These are phyloP conservation scores for Saccopteryx bilineata DNA, from an alignment of 2,113 vertebrate species.

Conservation along the genomic window DNA sequence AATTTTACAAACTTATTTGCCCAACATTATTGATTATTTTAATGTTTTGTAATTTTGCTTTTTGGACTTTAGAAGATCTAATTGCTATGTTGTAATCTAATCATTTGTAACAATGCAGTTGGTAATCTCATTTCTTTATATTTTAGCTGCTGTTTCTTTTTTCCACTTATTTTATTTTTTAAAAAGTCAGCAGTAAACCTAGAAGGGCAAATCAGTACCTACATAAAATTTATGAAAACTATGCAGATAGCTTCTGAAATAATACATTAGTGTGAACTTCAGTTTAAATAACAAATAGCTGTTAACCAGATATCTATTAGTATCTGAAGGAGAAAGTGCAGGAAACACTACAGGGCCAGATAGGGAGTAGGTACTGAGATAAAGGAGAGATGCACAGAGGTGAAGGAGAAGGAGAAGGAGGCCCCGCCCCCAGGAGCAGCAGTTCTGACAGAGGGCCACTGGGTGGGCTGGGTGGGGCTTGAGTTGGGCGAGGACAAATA, in stretches of 20 bases:
- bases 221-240: background rate
- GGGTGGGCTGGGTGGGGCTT: background rate
- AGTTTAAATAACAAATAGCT: background rate
- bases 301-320: background rate
- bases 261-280: background rate
- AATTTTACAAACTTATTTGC: too few species aligned
- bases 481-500: background rate
- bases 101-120: background rate
- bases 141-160: slow-evolving; percentile 19
- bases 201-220: background rate
- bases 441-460: background rate
- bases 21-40: slow-evolving; percentile 48
- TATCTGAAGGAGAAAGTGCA: background rate
- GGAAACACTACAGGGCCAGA: background rate
- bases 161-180: background rate
- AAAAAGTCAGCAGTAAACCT: background rate
- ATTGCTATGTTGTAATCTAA: background rate
- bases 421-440: too few species aligned
- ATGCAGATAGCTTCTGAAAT: background rate
- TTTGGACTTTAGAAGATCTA: slow-evolving; percentile 11
- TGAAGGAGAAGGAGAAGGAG: background rate
- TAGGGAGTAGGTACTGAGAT: background rate
- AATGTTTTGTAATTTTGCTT: slow-evolving; percentile 49
- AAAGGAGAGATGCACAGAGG: background rate
- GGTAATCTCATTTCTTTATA: slow-evolving; percentile 32